Conservation (phyloP, 2,797 vertebrate species). For the Acanthis flammea region DNA sequence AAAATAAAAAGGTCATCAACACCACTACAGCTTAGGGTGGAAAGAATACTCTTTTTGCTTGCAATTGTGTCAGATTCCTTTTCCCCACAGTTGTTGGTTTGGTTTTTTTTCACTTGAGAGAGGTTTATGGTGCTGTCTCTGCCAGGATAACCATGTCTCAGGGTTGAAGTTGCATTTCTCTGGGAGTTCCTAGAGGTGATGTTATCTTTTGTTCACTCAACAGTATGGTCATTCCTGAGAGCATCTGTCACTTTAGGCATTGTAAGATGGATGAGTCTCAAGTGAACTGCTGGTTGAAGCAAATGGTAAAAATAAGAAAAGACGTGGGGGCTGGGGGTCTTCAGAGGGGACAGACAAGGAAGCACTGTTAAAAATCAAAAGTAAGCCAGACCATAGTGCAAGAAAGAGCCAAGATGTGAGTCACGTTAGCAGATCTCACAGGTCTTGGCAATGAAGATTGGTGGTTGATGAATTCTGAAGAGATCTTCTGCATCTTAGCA, state of each 20-base stretch:
- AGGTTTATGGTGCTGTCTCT: conserved; percentile 75
- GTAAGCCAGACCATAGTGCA: conserved; percentile 71
- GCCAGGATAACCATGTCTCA: conserved; percentile 66
- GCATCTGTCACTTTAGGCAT: conserved; percentile 94
- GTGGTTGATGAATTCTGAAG: conserved; percentile 41
- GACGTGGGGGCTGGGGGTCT: conserved; percentile 71
- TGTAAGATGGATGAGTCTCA: conserved; percentile 95
- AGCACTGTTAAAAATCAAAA: conserved; percentile 81
- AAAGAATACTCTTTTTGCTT: conserved; percentile 65
- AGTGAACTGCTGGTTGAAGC: conserved; percentile 89
- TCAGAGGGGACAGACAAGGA: conserved; percentile 76
- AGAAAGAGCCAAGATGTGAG: conserved; percentile 69
- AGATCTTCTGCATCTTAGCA: conserved; percentile 34
- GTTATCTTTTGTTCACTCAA: conserved; percentile 79
- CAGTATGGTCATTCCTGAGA: conserved; percentile 84
- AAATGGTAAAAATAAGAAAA: conserved; percentile 96
- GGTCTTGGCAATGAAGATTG: conserved; percentile 25
- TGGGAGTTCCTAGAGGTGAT: conserved; percentile 78
- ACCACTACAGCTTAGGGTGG: background rate
- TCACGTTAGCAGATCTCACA: conserved; percentile 49
- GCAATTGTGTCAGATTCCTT: conserved; percentile 69
- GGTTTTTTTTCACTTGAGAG: conserved; percentile 53
- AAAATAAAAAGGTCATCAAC: background rate
- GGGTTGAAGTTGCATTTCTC: conserved; percentile 76
- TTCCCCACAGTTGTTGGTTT: conserved; percentile 56